These are phyloP conservation scores for human DNA, from an alignment of 2,113 vertebrate genomes.

Conservation along the genomic window GRCh38 chr7:120254501-120255000, in stretches of 20 bases:
- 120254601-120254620: too few relatives aligned
- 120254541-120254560: too few relatives aligned
- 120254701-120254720: neutral
- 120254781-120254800: neutral
- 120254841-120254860: neutral
- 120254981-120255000: neutral
- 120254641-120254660: neutral
- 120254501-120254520: too few relatives aligned
- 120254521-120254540: too few relatives aligned
- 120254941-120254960: neutral
- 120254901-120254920: neutral
- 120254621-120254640: conserved; percentile 15
- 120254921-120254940: neutral
- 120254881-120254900: neutral
- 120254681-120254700: neutral
- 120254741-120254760: neutral
- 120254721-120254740: neutral
- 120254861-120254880: neutral
- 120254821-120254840: neutral
- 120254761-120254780: neutral
- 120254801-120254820: neutral
- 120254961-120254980: neutral
- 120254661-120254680: neutral
- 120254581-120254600: too few relatives aligned
- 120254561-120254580: too few relatives aligned